Evolutionary conservation across 2,113 vertebrate genomes (phyloP), one percentile per base, ranked within the genome.

Genomic region (Mohoua ochrocephala): DNA sequence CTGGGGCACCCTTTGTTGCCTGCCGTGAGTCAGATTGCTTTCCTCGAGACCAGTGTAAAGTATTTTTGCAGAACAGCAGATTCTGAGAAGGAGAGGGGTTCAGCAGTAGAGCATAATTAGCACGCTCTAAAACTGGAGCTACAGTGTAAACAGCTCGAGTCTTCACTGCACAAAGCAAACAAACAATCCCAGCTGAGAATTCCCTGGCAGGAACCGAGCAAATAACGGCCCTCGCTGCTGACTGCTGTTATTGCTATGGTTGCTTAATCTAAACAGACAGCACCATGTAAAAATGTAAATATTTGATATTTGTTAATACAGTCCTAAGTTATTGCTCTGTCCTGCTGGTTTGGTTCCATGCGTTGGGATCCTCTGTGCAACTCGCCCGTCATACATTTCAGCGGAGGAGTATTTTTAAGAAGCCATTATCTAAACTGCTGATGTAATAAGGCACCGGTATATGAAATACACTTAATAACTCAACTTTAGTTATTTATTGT

Each of bases 381-480:
- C 61, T 69, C 28, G 0, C 59, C 91, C 83, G 44, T 89, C 78
- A 41, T 31, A 68, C 33, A 2, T 85, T 91, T 88, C 80, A 53
- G 91, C 53, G 1, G 30, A 18, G 59, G 87, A 95, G 80, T 82
- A 73, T 96, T 97, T 98, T 97, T 96, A 97, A 98, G 97, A 95
- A 97, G 94, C 97, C 97, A 97, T 98, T 98, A 98, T 98, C 97
- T 97, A 97, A 98, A 97, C 97, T 97, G 96, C 97, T 98, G 97
- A 98, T 98, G 98, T 98, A 98, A 98, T 98, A 98, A 98, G 97
- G 97, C 96, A 94, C 96, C 7, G 24, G 85, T 97, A 93, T 98
- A 98, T 95, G 96, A 98, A 98, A 98, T 98, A 98, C 98, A 98
- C 98, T 99, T 98, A 97, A 98, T 98, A 98, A 98, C 98, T 98